These are phyloP conservation scores for Sylvia borin DNA, from an alignment of 2,797 vertebrate genomes.

Conservation along the genomic window DNA sequence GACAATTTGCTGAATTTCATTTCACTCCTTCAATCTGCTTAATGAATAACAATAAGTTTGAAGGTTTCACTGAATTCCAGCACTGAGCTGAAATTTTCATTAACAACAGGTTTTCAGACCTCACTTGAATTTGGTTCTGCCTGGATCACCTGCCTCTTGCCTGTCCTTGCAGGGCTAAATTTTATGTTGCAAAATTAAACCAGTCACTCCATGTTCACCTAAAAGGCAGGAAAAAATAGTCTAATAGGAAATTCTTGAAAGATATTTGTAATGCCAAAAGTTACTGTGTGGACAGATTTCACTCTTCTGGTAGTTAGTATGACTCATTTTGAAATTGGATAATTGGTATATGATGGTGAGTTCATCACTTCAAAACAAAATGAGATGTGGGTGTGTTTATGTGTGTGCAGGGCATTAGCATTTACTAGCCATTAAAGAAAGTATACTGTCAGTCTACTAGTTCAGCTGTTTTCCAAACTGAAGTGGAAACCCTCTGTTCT, in stretches of 20 bases:
- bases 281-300: not conserved
- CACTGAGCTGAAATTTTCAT: not conserved
- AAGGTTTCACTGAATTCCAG: slow-evolving; percentile 32
- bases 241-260: not conserved
- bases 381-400: slow-evolving; percentile 15
- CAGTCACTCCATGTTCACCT: not conserved
- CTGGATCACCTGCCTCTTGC: not conserved
- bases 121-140: not conserved
- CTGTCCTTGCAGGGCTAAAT: not conserved
- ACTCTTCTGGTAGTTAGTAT: slow-evolving; percentile 18
- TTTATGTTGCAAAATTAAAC: not conserved
- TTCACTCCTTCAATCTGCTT: slow-evolving; percentile 59
- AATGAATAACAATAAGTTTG: slow-evolving; percentile 62
- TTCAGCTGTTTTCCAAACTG: not conserved
- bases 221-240: not conserved
- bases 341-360: slow-evolving; percentile 32
- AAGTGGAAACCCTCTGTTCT: not conserved
- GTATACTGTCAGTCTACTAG: not conserved
- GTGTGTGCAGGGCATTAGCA: not conserved
- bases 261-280: not conserved
- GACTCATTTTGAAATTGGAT: slow-evolving; percentile 38
- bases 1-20: slow-evolving; percentile 59
- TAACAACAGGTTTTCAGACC: not conserved
- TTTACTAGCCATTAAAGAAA: not conserved
- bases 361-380: slow-evolving; percentile 55